Evolutionary conservation across 1,140 invertebrate species (phyloP).

Genomic region (Tribolium madens): DNA sequence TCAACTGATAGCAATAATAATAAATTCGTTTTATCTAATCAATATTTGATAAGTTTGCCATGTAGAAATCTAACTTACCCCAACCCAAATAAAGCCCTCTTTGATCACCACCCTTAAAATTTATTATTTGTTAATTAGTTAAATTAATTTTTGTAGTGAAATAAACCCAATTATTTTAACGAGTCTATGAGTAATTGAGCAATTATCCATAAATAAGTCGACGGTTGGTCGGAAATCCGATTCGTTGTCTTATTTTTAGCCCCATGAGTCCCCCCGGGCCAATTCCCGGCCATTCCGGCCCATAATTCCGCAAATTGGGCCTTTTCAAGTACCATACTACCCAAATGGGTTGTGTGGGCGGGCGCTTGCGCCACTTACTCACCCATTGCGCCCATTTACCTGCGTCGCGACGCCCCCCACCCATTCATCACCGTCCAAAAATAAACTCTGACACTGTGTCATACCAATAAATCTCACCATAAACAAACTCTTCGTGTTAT

Average conservation of each 20-base stretch:
- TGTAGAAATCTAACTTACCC: background rate
- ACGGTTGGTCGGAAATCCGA: background rate
- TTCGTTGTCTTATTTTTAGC: slow-evolving; percentile 6
- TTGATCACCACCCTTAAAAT: no score
- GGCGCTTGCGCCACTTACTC: slow-evolving; percentile 21
- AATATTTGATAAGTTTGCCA: background rate
- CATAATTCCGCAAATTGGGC: background rate
- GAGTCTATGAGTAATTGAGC: background rate
- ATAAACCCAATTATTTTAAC: background rate
- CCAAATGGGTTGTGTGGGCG: slow-evolving; percentile 6
- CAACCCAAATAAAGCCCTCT: no score
- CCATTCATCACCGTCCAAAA: slow-evolving; percentile 21
- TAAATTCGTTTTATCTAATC: background rate
- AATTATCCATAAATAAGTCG: background rate
- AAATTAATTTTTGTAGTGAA: no score
- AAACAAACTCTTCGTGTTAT: background rate
- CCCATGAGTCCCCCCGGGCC: background rate
- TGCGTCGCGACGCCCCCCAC: slow-evolving; percentile 25
- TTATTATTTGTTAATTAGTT: no score
- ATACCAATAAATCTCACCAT: slow-evolving; percentile 12
- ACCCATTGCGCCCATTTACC: background rate
- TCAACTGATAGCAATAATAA: background rate
- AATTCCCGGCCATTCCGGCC: background rate
- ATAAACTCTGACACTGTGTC: slow-evolving; percentile 14
- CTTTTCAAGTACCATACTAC: slow-evolving; percentile 28